Percentiles rank a stretch among this genome's conserved stretches.
Evolutionary conservation across 2,797 vertebrate species (phyloP).

Genomic region (Pipistrellus nathusii): DNA sequence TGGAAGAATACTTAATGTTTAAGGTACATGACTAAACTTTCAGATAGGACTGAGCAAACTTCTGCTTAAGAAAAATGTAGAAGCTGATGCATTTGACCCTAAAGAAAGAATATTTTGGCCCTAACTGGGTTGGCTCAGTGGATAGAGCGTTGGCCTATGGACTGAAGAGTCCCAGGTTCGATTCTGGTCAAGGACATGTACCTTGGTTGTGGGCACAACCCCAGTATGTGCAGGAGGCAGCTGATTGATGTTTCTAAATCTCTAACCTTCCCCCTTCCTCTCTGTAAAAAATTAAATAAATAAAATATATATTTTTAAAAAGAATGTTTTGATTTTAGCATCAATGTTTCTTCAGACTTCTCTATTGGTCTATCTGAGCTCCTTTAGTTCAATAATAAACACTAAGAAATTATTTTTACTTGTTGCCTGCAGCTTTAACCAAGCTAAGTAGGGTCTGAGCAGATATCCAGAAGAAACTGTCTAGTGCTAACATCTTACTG

Average conservation of each 20-base stretch:
- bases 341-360: conserved; percentile 26
- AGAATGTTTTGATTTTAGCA: conserved; percentile 56
- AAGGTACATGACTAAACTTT: neutral
- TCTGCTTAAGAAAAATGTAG: neutral
- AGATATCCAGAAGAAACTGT: conserved; percentile 34
- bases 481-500: neutral
- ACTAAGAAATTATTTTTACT: conserved; percentile 47
- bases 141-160: too few species aligned
- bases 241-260: too few species aligned
- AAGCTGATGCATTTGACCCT: neutral
- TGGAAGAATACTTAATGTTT: neutral
- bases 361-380: neutral
- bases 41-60: neutral
- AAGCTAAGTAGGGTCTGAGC: neutral
- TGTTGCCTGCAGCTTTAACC: neutral
- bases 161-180: too few species aligned
- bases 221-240: too few species aligned
- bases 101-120: conserved; percentile 33
- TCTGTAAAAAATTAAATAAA: too few species aligned
- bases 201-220: too few species aligned
- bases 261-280: too few species aligned
- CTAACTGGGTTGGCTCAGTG: too few species aligned
- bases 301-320: neutral
- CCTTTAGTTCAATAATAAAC: conserved; percentile 57
- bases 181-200: too few species aligned